These are phyloP conservation scores for Axis porcinus DNA, from an alignment of 2,113 vertebrate species.

Conservation along the genomic window DNA sequence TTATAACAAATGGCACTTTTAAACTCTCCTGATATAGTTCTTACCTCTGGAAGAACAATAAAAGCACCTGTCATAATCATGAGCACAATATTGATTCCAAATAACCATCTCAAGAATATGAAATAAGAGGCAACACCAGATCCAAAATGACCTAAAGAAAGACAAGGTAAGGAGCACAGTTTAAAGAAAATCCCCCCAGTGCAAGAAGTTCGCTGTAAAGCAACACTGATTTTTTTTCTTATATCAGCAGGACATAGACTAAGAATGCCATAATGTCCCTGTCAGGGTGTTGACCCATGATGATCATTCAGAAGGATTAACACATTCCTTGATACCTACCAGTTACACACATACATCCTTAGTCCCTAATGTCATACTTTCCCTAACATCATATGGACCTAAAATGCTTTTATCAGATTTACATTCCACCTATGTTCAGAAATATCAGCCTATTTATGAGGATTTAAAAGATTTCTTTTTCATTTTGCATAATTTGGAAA, in stretches of 20 bases:
- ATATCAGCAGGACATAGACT: background rate
- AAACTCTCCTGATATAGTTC: background rate
- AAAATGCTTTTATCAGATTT: background rate
- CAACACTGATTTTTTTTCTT: rapidly evolving
- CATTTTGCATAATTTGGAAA: background rate
- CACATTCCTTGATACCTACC: too few relatives aligned
- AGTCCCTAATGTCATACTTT: background rate
- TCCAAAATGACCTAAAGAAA: slow-evolving; percentile 93
- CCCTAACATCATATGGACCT: background rate
- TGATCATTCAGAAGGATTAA: background rate
- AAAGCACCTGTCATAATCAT: slow-evolving; percentile 96
- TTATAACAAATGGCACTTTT: rapidly evolving
- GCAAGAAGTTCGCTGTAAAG: background rate
- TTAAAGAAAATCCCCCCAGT: rapidly evolving
- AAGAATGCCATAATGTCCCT: rapidly evolving
- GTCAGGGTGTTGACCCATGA: rapidly evolving
- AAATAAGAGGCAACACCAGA: slow-evolving; percentile 99
- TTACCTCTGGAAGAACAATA: slow-evolving; percentile 96
- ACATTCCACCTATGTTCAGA: background rate
- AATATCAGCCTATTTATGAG: background rate
- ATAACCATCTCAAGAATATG: slow-evolving; percentile 97
- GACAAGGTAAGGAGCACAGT: background rate
- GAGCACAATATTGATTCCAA: slow-evolving; percentile 97
- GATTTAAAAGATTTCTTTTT: background rate
- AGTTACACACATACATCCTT: background rate